Evolutionary conservation across 2,888 invertebrate genomes (phyloP), one percentile per base, ranked within the genome.

Genomic region (Thyatira batis): DNA sequence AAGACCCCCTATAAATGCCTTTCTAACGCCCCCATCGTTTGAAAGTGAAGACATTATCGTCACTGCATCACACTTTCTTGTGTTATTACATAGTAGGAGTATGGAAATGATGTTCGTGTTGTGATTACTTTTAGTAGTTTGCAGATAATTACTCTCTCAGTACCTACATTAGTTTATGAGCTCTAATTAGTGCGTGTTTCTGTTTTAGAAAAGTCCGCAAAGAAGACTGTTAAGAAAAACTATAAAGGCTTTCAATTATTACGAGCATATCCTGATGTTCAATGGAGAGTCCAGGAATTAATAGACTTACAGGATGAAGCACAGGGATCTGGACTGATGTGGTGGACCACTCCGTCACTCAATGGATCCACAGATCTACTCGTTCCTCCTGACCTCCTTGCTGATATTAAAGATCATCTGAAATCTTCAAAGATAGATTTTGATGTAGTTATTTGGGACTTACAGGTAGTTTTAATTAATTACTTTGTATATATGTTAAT

Each of bases 361-460:
- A 92, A 92, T 52, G 85, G 93, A 4, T 89, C 94, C 4, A 94
- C 95, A 0, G 97, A 97, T 74, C 87, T 97, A 3, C 92, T 97
- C 49, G 94, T 97, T 10, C 94, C 96, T 0, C 95, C 96, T 1
- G 93, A 94, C 57, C 89, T 95, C 53, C 83, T 94, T 2, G 76
- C 75, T 2, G 93, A 94, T 52, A 85, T 95, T 3, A 94, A 93
- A 69, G 92, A 93, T 44, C 93, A 93, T 70, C 84, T 96, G 3
- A 92, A 92, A 54, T 93, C 94, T 11, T 92, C 93, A 57, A 92
- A 92, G 44, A 94, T 96, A 28, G 92, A 94, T 49, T 95, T 93
- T 62, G 93, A 94, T 61, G 93, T 95, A 0, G 85, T 96, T 27
- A 94, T 96, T 69, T 93, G 94, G 73, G 96, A 96, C 79, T 92